Conservation (phyloP, 2,888 invertebrate genomes). For the Myopa tessellatipennis region DNA sequence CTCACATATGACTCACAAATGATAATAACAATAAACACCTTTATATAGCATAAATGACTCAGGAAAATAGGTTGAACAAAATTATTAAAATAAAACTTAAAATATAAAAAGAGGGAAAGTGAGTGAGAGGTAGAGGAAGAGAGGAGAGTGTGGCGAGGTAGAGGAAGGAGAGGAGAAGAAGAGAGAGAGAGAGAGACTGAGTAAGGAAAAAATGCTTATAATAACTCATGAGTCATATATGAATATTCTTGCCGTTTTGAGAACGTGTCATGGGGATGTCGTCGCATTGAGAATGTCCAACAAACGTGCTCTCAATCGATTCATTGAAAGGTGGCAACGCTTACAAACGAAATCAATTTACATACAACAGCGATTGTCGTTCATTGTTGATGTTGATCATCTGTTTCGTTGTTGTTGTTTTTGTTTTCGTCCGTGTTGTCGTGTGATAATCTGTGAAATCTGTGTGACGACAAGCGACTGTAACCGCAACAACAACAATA, state of each 20-base stretch:
- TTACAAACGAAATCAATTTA: not conserved
- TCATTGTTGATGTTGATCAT: conserved; percentile 14
- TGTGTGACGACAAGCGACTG: conserved; percentile 32
- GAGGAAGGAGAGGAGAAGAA: not conserved
- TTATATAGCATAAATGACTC: not conserved
- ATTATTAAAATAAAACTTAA: not conserved
- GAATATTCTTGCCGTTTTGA: no score
- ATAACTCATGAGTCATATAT: no score
- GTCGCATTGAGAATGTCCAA: no score
- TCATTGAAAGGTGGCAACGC: conserved; percentile 8
- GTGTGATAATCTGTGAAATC: conserved; percentile 50
- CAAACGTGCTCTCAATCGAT: not conserved
- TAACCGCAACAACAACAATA: conserved; percentile 22
- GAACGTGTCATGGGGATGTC: no score
- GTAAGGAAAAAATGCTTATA: not conserved
- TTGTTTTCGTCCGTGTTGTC: conserved; percentile 31
- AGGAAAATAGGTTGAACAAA: not conserved
- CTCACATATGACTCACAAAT: no score
- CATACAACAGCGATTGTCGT: not conserved
- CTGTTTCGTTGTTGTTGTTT: conserved; percentile 25
- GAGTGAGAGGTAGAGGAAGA: not conserved
- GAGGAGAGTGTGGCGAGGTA: no score
- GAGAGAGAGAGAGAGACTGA: not conserved
- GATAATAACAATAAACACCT: no score
- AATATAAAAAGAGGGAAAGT: not conserved